Conservation (phyloP, 2,113 vertebrate species). For the Caretta caretta region DNA sequence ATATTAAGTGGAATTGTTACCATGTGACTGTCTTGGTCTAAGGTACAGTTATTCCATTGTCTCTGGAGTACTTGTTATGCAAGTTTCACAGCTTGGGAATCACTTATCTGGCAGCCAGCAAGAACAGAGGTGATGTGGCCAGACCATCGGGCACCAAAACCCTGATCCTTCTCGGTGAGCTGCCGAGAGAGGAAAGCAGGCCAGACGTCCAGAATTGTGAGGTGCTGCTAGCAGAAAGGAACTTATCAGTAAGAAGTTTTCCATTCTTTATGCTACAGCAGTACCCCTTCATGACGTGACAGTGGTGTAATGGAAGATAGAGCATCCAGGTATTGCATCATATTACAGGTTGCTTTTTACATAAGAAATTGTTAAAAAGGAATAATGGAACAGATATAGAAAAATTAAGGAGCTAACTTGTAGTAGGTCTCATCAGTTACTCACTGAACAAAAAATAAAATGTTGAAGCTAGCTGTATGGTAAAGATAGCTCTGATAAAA, state of each 20-base stretch:
- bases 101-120: too few relatives aligned
- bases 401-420: neutral
- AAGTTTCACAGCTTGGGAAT: too few relatives aligned
- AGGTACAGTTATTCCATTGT: too few relatives aligned
- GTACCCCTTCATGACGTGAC: neutral
- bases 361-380: neutral
- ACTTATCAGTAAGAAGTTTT: neutral
- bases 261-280: neutral
- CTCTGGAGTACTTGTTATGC: too few relatives aligned
- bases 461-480: neutral
- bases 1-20: too few relatives aligned
- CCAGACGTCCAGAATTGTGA: too few relatives aligned
- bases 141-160: too few relatives aligned
- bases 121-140: too few relatives aligned
- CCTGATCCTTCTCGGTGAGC: too few relatives aligned
- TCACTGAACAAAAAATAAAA: neutral
- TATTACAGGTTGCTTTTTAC: slow-evolving; percentile 1
- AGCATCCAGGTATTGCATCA: neutral
- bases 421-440: neutral
- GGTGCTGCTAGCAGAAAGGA: neutral
- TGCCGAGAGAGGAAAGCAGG: too few relatives aligned
- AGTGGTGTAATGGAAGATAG: neutral
- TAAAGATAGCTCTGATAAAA: neutral
- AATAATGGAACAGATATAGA: neutral
- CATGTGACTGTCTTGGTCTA: too few relatives aligned